These are phyloP conservation scores for Chrysocyon brachyurus DNA, from an alignment of 2,797 vertebrate genomes.

Conservation along the genomic window DNA sequence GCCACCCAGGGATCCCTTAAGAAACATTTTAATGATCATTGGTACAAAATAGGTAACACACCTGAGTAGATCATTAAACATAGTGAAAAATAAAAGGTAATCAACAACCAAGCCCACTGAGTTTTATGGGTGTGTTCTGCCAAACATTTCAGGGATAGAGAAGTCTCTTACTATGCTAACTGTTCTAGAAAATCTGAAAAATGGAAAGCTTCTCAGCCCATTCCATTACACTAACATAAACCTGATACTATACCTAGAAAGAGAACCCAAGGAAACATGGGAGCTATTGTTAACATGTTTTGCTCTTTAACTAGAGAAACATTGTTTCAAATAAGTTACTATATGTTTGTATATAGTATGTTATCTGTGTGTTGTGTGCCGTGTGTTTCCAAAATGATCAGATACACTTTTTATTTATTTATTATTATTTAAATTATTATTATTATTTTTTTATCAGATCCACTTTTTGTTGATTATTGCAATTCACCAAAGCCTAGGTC, in stretches of 20 bases:
- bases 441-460: background rate
- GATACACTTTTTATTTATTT: slow-evolving; percentile 25
- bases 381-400: slow-evolving; percentile 14
- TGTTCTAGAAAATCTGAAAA: background rate
- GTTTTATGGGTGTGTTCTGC: background rate
- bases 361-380: background rate
- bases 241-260: background rate
- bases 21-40: slow-evolving; percentile 1
- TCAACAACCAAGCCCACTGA: background rate
- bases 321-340: background rate
- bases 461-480: slow-evolving; percentile 15
- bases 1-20: background rate
- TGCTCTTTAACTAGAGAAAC: slow-evolving; percentile 38
- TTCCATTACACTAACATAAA: background rate
- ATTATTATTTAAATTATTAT: background rate
- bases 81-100: background rate
- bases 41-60: background rate
- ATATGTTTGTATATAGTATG: background rate
- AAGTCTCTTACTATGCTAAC: background rate
- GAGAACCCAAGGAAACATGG: background rate
- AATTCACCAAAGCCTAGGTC: slow-evolving; percentile 12
- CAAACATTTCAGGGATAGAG: background rate
- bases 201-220: background rate
- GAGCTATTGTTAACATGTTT: background rate
- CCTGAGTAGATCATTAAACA: background rate